Base-by-base conservation (phyloP, 2,113 vertebrate species). In the Colius striatus region DNA sequence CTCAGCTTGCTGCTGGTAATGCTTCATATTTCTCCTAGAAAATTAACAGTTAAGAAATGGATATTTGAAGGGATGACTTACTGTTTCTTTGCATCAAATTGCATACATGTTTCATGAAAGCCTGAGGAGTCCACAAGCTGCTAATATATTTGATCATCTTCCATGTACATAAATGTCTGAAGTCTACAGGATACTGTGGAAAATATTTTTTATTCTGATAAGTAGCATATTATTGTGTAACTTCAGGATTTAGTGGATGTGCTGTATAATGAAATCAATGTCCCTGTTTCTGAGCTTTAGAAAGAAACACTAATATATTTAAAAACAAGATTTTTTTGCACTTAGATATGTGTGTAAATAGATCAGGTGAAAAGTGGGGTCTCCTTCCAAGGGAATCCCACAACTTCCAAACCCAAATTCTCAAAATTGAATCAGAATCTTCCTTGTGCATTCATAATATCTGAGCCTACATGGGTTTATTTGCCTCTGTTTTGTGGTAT, bases 71-170 rank as follows among this genome's bases (percentile, higher is more conserved):
- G 53, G 21, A 25, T 79, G 29, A 11, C 26, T 55, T 86, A 16
- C 12, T 67, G 25, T 48, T 73, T 61, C 47, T 38, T 58, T 82
- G 45, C 16, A 53, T 38, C 16, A 2, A 63, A 76, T 45, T 89
- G 90, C 81, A 36, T 30, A 72, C 68, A 51, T 60, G 34, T 53
- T 85, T 82, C 21, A 55, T 48, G 66, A 72, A 92, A 95, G 55
- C 51, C 45, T 43, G 19, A 67, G 23, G 68, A 68, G 26, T 73
- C 62, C 51, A 90, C 82, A 61, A 81, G 57, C 83, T 92, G 47
- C 58, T 94, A 58, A 82, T 75, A 84, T 91, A 80, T 85, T 55
- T 73, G 32, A 34, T 90, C 43, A 73, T 80, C 71, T 86, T 82
- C 65, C 38, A 47, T 54, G 27, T 76, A 73, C 16, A 53, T 77